phyloP scores from a whole-genome alignment of 1,140 invertebrate species.

The Rhagoletis pomonella region DNA sequence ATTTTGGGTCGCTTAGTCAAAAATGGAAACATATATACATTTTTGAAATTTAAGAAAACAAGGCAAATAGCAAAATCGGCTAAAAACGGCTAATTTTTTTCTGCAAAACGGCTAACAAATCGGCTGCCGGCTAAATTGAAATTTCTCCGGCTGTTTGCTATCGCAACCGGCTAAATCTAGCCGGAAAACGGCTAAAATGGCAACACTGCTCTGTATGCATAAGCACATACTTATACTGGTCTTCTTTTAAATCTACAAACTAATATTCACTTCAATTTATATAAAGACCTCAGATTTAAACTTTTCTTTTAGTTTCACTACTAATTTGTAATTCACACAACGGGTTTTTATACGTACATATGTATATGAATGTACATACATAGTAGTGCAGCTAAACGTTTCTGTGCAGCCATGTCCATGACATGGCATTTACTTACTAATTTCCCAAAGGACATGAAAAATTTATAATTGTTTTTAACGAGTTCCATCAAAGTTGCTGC shows the following conservation, averaged over 20 bases:
- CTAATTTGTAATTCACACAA: background rate
- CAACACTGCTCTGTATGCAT: too few relatives aligned
- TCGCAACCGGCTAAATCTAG: too few relatives aligned
- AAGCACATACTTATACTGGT: background rate
- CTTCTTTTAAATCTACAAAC: background rate
- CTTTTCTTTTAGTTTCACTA: slow-evolving; percentile 16
- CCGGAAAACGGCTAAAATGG: too few relatives aligned
- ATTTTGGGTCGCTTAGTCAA: too few relatives aligned
- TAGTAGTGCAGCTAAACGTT: background rate
- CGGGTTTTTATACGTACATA: background rate
- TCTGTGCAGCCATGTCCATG: slow-evolving; percentile 12
- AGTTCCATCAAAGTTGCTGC: slow-evolving; percentile 40
- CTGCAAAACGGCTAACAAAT: too few relatives aligned
- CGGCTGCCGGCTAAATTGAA: too few relatives aligned
- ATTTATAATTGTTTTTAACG: slow-evolving; percentile 55
- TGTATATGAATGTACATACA: background rate
- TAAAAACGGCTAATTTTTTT: too few relatives aligned
- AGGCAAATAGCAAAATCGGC: too few relatives aligned
- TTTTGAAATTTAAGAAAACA: too few relatives aligned
- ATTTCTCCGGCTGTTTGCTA: too few relatives aligned
- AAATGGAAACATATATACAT: too few relatives aligned
- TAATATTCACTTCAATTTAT: background rate
- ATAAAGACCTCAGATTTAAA: background rate
- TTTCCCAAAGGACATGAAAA: slow-evolving; percentile 53
- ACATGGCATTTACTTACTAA: slow-evolving; percentile 49